These are phyloP conservation scores for Capromys pilorides DNA, from an alignment of 2,797 vertebrate species.

Conservation along the genomic window DNA sequence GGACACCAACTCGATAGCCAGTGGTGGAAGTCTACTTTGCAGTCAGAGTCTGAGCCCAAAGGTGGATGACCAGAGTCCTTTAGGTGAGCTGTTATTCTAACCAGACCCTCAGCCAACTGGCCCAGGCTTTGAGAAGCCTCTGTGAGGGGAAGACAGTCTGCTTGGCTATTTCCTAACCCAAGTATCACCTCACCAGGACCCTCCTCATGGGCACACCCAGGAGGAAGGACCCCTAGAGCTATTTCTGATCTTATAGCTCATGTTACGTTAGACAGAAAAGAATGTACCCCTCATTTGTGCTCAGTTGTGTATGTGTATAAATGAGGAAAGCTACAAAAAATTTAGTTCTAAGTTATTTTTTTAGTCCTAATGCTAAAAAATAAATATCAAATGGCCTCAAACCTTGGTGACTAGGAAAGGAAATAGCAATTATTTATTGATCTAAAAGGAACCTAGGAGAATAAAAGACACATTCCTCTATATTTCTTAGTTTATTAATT, in stretches of 20 bases:
- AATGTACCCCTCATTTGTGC: background rate
- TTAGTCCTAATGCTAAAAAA: conserved; percentile 31
- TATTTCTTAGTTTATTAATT: background rate
- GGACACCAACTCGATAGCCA: background rate
- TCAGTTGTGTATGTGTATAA: background rate
- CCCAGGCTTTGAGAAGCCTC: background rate
- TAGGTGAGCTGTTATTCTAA: background rate
- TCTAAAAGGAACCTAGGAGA: conserved; percentile 7
- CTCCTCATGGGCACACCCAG: background rate
- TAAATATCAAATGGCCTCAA: background rate
- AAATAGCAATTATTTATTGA: background rate
- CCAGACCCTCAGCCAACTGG: background rate
- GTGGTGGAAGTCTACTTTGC: background rate
- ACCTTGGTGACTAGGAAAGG: background rate
- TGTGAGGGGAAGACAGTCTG: background rate
- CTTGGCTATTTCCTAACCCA: background rate
- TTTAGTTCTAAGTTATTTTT: background rate
- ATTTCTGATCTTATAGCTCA: background rate
- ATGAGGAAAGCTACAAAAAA: conserved; percentile 30
- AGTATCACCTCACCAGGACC: background rate
- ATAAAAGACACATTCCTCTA: background rate
- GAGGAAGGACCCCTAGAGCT: background rate
- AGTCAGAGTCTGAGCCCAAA: background rate
- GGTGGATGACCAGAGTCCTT: background rate
- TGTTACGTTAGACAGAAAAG: background rate